Evolutionary conservation across 2,797 vertebrate species (phyloP).

Genomic region (Peromyscus eremicus): DNA sequence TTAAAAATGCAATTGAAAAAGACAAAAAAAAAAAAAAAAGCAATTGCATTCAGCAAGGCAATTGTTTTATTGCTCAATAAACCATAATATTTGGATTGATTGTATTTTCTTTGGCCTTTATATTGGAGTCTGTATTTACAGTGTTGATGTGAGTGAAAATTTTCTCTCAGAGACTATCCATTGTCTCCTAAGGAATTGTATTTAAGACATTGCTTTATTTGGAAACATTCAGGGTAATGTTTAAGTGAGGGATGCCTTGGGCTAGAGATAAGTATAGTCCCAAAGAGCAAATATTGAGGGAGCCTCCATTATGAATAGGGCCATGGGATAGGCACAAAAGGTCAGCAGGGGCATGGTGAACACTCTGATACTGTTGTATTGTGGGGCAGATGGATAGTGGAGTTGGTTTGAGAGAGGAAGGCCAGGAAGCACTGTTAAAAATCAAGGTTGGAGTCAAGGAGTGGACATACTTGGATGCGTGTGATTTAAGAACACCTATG

Average conservation of each 20-base stretch:
- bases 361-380: neutral
- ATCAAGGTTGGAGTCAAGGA: neutral
- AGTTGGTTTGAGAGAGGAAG: no score
- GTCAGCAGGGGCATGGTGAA: neutral
- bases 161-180: neutral
- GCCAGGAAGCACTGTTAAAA: neutral
- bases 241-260: neutral
- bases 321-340: no score
- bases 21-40: neutral
- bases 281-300: neutral
- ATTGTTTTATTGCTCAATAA: conserved; percentile 67
- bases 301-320: neutral
- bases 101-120: conserved; percentile 26
- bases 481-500: neutral
- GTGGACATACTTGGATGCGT: neutral
- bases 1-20: neutral
- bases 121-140: conserved; percentile 24
- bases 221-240: neutral
- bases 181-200: neutral
- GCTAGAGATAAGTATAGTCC: neutral
- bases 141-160: neutral
- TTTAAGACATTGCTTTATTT: conserved; percentile 48
- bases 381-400: no score
- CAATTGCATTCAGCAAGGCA: conserved; percentile 57
- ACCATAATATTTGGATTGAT: conserved; percentile 44